Conservation (phyloP, 2,888 invertebrate species). For the Xestia rhomboidea region DNA sequence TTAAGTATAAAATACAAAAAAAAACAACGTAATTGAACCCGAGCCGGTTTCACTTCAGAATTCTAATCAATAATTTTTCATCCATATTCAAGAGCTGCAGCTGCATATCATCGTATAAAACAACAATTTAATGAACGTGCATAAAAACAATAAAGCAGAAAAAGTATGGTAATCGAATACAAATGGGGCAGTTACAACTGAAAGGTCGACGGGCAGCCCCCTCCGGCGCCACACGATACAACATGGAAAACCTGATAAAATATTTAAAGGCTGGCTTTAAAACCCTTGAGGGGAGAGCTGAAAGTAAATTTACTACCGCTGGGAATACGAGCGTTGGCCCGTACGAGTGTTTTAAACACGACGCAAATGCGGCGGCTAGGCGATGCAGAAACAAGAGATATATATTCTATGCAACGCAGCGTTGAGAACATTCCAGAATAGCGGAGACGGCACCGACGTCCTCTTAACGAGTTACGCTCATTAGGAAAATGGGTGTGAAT, state of each 20-base stretch:
- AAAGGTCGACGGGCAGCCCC: conserved; percentile 79
- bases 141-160: conserved; percentile 69
- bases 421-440: conserved; percentile 69
- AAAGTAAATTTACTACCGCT: conserved; percentile 84
- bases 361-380: conserved; percentile 71
- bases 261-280: conserved; percentile 86
- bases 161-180: conserved; percentile 78
- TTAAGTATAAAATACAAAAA: conserved; percentile 14
- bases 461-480: conserved; percentile 75
- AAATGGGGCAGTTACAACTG: conserved; percentile 77
- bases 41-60: conserved; percentile 39
- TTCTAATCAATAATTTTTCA: conserved; percentile 57
- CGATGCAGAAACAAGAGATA: conserved; percentile 72
- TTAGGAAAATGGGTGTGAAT: conserved; percentile 76
- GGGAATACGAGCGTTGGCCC: conserved; percentile 78
- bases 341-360: conserved; percentile 75
- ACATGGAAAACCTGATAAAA: conserved; percentile 87
- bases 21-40: conserved; percentile 25
- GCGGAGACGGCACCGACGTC: conserved; percentile 66
- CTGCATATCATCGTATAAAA: conserved; percentile 45
- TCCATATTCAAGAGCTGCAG: conserved; percentile 62
- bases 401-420: conserved; percentile 70
- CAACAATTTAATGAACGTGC: conserved; percentile 62
- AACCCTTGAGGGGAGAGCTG: conserved; percentile 79
- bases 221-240: conserved; percentile 86